Conservation (phyloP, 30 jellyfish, hydroid and myxozoan genomes). For the Sanderia malayensis region DNA sequence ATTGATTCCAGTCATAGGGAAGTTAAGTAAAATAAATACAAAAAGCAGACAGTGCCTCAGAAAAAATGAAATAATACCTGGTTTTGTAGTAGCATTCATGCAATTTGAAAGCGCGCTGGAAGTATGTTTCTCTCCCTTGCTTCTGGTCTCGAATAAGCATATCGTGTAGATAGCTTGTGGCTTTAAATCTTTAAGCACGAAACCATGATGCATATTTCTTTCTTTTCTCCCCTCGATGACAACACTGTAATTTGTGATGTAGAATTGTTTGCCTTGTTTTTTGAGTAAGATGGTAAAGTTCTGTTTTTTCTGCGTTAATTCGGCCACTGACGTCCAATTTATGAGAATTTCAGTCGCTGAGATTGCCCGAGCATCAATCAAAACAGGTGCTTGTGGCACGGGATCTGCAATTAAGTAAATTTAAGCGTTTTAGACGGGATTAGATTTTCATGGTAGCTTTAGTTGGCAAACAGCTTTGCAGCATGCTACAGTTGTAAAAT, state of each 20-base stretch:
- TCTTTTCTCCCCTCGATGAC: not conserved
- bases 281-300: conserved; percentile 12
- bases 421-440: too few species aligned
- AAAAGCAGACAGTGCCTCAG: not conserved
- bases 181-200: conserved; percentile 9
- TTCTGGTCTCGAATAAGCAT: conserved; percentile 4
- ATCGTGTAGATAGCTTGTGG: conserved; percentile 14
- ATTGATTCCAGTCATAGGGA: too few species aligned
- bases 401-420: conserved; percentile 24
- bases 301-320: not conserved
- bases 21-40: too few species aligned
- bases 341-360: conserved; percentile 13
- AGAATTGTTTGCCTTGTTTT: not conserved
- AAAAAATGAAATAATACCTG: conserved; percentile 2
- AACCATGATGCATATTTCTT: not conserved
- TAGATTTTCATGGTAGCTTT: too few species aligned
- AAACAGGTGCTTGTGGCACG: conserved; percentile 15
- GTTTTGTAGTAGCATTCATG: not conserved
- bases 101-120: conserved; percentile 9
- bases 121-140: not conserved
- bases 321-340: conserved; percentile 27
- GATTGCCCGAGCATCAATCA: not conserved
- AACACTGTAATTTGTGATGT: not conserved
- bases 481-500: too few species aligned
- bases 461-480: too few species aligned